These are phyloP conservation scores for Catotricha subobsoleta DNA, from an alignment of 2,888 invertebrate species.

Conservation along the genomic window DNA sequence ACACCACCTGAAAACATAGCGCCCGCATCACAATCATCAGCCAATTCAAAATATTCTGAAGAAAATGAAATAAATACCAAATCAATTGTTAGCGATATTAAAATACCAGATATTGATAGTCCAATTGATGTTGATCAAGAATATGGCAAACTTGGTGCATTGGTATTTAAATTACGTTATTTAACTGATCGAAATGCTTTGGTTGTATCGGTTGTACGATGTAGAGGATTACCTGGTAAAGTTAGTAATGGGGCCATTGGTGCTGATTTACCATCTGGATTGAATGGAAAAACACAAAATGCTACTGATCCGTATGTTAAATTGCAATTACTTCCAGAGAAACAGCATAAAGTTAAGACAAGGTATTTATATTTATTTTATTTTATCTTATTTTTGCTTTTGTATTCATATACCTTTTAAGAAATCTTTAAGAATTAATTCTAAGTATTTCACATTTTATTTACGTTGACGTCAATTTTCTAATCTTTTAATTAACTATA, in stretches of 20 bases:
- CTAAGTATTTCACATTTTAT: too few relatives aligned
- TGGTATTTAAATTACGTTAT: constrained; percentile 81
- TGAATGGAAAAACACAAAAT: constrained; percentile 24
- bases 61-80: constrained; percentile 24
- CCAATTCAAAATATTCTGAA: constrained; percentile 21
- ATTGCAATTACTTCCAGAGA: constrained; percentile 89
- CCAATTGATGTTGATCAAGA: constrained; percentile 28
- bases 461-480: too few relatives aligned
- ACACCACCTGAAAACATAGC: neutral
- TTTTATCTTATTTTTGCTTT: too few relatives aligned
- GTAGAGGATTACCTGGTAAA: constrained; percentile 62
- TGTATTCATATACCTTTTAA: too few relatives aligned
- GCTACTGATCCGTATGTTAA: constrained; percentile 88
- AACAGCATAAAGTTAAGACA: constrained; percentile 94
- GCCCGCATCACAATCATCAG: constrained; percentile 13
- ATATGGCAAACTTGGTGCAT: constrained; percentile 60
- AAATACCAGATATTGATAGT: constrained; percentile 1
- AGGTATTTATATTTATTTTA: too few relatives aligned
- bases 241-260: constrained; percentile 30
- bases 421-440: too few relatives aligned
- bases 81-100: constrained; percentile 5
- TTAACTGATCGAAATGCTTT: constrained; percentile 78
- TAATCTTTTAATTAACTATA: neutral
- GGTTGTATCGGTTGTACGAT: constrained; percentile 80
- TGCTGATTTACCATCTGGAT: constrained; percentile 22